Conservation (phyloP, 2,888 invertebrate species). For the Sarcophaga rosellei region DNA sequence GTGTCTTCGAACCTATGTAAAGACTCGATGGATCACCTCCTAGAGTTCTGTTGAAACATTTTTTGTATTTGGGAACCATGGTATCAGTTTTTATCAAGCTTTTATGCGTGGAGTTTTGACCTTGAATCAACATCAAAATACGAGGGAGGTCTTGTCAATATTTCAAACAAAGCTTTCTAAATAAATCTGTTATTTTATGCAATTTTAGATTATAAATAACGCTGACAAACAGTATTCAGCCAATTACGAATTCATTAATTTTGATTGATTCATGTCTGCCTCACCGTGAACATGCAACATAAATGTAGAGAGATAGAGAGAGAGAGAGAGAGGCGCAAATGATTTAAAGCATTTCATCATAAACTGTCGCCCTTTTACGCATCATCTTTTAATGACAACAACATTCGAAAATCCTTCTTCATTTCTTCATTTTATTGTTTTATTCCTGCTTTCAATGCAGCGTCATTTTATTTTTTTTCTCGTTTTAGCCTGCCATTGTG, state of each 20-base stretch:
- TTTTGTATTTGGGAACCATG: too few relatives aligned
- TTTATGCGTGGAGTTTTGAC: too few relatives aligned
- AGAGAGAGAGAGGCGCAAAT: neutral
- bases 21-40: too few relatives aligned
- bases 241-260: neutral
- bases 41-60: too few relatives aligned
- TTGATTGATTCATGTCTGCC: neutral
- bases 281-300: constrained; percentile 21
- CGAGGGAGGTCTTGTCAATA: too few relatives aligned
- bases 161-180: too few relatives aligned
- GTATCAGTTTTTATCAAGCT: too few relatives aligned
- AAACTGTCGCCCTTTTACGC: constrained; percentile 36
- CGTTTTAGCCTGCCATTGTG: neutral
- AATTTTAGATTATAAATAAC: neutral
- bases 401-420: neutral
- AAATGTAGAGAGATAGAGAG: neutral
- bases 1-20: too few relatives aligned
- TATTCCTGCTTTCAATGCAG: constrained; percentile 22
- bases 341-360: constrained; percentile 38
- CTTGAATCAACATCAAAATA: too few relatives aligned
- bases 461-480: constrained; percentile 19
- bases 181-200: neutral
- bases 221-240: neutral
- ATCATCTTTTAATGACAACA: neutral
- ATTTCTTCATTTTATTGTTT: constrained; percentile 18